Evolutionary conservation across 2,888 invertebrate species (phyloP).

Genomic region (Aricia artaxerxes): DNA sequence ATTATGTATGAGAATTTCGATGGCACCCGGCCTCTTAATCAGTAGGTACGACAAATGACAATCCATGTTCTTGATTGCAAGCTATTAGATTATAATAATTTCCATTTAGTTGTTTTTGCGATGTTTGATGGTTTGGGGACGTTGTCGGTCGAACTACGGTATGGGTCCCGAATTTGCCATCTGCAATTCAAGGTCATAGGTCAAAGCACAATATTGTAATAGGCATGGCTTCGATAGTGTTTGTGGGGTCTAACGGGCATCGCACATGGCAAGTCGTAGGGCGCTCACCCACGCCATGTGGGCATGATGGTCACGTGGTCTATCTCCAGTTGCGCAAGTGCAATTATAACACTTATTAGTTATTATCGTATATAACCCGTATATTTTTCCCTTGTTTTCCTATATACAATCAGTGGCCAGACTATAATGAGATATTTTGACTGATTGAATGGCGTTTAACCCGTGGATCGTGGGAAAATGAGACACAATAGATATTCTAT

Average conservation of each 20-base stretch:
- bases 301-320: conserved; percentile 61
- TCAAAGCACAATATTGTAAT: neutral
- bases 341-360: conserved; percentile 41
- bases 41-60: neutral
- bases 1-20: too few species aligned
- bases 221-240: neutral
- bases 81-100: neutral
- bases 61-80: neutral
- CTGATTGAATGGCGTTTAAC: too few species aligned
- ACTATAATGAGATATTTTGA: too few species aligned
- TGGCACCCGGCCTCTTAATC: neutral
- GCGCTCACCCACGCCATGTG: conserved; percentile 65
- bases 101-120: neutral
- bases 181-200: conserved; percentile 3
- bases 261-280: conserved; percentile 62
- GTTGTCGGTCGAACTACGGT: neutral
- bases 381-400: too few species aligned
- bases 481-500: too few species aligned
- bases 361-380: conserved; percentile 36
- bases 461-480: too few species aligned
- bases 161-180: neutral
- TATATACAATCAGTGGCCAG: too few species aligned
- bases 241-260: conserved; percentile 46
- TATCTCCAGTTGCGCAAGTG: conserved; percentile 59
- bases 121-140: neutral